Base-by-base conservation (phyloP, 2,797 vertebrate species). In the Semotilus atromaculatus region DNA sequence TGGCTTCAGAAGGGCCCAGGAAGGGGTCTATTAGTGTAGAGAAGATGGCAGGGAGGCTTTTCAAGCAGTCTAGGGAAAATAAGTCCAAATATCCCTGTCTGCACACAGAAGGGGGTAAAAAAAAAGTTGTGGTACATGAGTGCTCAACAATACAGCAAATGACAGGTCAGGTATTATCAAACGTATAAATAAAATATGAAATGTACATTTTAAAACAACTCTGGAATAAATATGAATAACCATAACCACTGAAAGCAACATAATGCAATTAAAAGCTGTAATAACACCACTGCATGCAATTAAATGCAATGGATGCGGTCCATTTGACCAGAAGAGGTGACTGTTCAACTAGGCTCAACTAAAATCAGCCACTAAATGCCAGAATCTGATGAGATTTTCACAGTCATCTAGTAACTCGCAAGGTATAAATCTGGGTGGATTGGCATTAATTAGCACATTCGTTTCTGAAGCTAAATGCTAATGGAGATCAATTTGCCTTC, bases 21-120 rank as follows among this genome's bases (percentile, higher is more conserved):
- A 88, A 78, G 88, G 86, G 89, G 87, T 81, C 88, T 90, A 93
- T 93, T 93, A 92, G 87, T 88, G 88, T 40, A 78, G 81, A 80
- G 26, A 90, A 90, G 90, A 93, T 93, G 92, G 92, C 92, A 87
- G 88, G 88, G 80, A 92, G 89, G 90, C 91, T 91, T 93, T 89
- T 72, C 84, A 88, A 88, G 55, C 88, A 81, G 88, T 91, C 88
- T 85, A 90, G 82, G 82, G 88, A 90, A 91, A 90, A 84, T 68
- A 84, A 79, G 70, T 81, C 83, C 86, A 90, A 89, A 92, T 80
- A 83, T 79, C 83, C 89, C 85, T 90, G 81, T 90, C 77, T 86
- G 55, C 72, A 64, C 48, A 64, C 86, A 80, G 86, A 53, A 40
- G 38, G 64, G 48, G 83, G 71, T 40, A 6, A 72, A 31, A 68